A percentile compares a stretch with the other conserved stretches of the same genome.
Conservation (phyloP, 2,113 vertebrate species). For the Thunnus maccoyii region DNA sequence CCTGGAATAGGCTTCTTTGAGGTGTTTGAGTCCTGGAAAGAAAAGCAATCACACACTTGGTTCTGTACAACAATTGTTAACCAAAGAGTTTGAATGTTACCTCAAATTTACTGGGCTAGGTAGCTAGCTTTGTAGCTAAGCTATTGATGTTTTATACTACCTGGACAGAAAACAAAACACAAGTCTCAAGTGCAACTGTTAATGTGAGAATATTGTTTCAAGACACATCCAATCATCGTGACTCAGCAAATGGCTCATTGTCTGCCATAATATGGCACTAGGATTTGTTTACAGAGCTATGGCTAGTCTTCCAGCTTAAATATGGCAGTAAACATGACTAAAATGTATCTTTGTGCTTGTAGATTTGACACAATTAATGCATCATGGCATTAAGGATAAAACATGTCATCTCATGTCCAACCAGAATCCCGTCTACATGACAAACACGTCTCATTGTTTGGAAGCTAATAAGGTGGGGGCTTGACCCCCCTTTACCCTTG, state of each 20-base stretch:
- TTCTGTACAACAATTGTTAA: too few relatives aligned
- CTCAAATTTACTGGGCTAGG: neutral
- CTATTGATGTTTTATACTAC: neutral
- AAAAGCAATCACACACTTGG: neutral
- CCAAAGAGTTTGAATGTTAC: neutral
- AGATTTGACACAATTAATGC: conserved; percentile 16
- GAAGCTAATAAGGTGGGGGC: conserved; percentile 18
- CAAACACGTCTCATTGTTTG: conserved; percentile 22
- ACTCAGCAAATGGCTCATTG: neutral
- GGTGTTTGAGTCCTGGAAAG: neutral
- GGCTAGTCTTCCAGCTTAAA: neutral
- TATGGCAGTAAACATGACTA: conserved; percentile 9
- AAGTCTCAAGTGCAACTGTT: neutral
- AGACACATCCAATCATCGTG: neutral
- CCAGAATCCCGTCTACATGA: conserved; percentile 9
- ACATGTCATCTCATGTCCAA: neutral
- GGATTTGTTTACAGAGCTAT: neutral
- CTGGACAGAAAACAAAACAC: neutral
- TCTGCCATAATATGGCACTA: neutral
- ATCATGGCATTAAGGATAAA: conserved; percentile 8
- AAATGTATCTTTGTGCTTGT: conserved; percentile 1
- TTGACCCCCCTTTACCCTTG: conserved; percentile 26
- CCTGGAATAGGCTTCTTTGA: too few relatives aligned
- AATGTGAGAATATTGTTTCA: neutral
- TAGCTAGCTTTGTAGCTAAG: neutral